Percentiles rank a stretch among this genome's conserved stretches.
Evolutionary conservation across 2,797 vertebrate species (phyloP).

Genomic region (Paguma larvata): DNA sequence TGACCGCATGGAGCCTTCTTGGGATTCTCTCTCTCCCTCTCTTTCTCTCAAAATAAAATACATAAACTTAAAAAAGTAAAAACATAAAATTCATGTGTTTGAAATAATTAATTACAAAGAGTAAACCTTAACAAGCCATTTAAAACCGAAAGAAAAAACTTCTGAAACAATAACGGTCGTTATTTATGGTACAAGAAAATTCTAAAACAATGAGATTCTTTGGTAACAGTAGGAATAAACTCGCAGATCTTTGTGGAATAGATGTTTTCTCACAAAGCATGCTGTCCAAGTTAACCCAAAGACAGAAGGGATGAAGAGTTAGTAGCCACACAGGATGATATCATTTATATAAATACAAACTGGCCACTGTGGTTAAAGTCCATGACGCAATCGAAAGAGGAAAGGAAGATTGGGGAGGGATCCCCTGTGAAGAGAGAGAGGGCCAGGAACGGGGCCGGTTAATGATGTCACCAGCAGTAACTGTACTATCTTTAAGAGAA

Average conservation of each 20-base stretch:
- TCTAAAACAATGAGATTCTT: neutral
- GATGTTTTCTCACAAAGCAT: neutral
- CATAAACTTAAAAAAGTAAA: neutral
- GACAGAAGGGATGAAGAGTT: neutral
- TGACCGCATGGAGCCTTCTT: too few species aligned
- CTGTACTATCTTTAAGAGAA: neutral
- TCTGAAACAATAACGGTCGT: neutral
- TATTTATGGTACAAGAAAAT: neutral
- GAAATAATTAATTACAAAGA: neutral
- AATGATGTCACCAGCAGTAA: too few species aligned
- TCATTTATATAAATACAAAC: neutral
- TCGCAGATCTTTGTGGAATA: neutral
- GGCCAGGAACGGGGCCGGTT: rapidly evolving
- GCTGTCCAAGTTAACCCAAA: neutral
- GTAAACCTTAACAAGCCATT: neutral
- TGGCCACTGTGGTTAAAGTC: neutral
- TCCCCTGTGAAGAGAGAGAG: neutral
- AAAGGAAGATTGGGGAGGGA: neutral
- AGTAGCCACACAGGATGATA: neutral
- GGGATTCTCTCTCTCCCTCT: too few species aligned
- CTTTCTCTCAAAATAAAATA: too few species aligned
- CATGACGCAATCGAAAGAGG: too few species aligned
- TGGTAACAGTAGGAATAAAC: neutral
- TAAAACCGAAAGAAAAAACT: neutral
- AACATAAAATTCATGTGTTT: neutral